Percentiles rank a stretch among this genome's conserved stretches.
Conservation (phyloP, 2,888 invertebrate genomes). For the Lycocerus yunnanus region DNA sequence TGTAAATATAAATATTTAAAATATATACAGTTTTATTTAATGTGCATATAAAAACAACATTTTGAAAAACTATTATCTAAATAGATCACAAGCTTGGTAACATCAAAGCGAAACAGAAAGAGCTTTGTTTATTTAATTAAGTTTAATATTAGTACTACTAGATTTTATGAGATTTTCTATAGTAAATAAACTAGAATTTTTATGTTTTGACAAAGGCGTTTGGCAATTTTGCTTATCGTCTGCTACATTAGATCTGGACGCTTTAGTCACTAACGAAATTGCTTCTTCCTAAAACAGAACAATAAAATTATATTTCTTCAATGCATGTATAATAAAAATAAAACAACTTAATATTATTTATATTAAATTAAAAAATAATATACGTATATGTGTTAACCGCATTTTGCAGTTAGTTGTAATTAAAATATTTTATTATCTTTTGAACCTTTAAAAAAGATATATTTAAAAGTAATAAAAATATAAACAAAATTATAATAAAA, state of each 20-base stretch:
- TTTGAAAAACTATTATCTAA: conserved; percentile 42
- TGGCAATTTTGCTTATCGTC: conserved; percentile 20
- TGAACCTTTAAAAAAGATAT: too few relatives aligned
- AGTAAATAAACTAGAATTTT: conserved; percentile 55
- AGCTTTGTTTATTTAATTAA: conserved; percentile 47
- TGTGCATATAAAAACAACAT: conserved; percentile 31
- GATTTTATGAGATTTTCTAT: conserved; percentile 56
- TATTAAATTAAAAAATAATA: conserved; percentile 21
- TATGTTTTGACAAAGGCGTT: conserved; percentile 41
- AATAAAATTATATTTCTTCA: background rate
- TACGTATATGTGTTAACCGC: conserved; percentile 7
- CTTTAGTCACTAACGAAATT: conserved; percentile 43
- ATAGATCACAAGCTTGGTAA: conserved; percentile 43
- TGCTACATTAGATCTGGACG: conserved; percentile 15
- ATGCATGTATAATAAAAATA: background rate
- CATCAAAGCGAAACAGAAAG: conserved; percentile 46
- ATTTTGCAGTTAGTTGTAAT: background rate
- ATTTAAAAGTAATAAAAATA: too few relatives aligned
- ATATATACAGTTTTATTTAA: conserved; percentile 33
- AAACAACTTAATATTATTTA: background rate
- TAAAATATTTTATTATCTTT: background rate
- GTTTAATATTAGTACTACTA: conserved; percentile 46
- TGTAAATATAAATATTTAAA: conserved; percentile 11
- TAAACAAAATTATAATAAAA: too few relatives aligned
- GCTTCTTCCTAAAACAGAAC: conserved; percentile 46